Evolutionary conservation across 1,140 invertebrate species (phyloP).

Genomic region (Lordiphosa collinella): DNA sequence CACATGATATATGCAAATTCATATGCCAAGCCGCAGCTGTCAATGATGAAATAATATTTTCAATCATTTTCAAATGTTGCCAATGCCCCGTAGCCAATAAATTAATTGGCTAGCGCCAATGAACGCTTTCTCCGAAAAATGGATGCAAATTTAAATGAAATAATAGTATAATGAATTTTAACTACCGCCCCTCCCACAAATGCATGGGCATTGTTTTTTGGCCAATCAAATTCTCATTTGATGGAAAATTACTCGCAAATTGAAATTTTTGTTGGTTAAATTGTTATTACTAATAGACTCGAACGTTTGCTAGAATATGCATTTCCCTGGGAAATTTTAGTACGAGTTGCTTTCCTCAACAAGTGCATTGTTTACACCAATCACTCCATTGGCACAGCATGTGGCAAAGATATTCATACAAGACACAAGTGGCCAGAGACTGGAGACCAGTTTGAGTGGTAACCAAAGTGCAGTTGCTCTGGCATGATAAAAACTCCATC

Average conservation of each 20-base stretch:
- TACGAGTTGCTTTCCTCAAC: not conserved
- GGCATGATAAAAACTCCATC: not conserved
- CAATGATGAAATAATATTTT: constrained; percentile 68
- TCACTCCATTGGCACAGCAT: constrained; percentile 20
- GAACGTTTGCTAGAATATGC: not conserved
- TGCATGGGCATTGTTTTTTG: constrained; percentile 11
- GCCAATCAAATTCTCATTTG: constrained; percentile 12
- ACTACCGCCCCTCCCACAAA: constrained; percentile 14
- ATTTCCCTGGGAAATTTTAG: constrained; percentile 22
- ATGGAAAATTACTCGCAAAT: constrained; percentile 21
- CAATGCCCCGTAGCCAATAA: constrained; percentile 25
- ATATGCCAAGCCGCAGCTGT: constrained; percentile 54
- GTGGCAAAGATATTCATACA: constrained; percentile 27
- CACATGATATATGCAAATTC: constrained; percentile 56
- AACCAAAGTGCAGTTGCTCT: constrained; percentile 9
- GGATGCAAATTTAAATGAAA: constrained; percentile 29
- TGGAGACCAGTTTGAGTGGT: not conserved
- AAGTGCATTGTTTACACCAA: not conserved
- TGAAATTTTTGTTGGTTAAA: constrained; percentile 19
- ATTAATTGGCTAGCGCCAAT: constrained; percentile 33
- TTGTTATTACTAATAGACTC: not conserved
- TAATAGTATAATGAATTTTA: constrained; percentile 29
- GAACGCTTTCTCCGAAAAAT: constrained; percentile 1
- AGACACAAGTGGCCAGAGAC: constrained; percentile 23
- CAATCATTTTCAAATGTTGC: constrained; percentile 60